Evolutionary conservation across 2,888 invertebrate species (phyloP).

Genomic region (Acheta domesticus): DNA sequence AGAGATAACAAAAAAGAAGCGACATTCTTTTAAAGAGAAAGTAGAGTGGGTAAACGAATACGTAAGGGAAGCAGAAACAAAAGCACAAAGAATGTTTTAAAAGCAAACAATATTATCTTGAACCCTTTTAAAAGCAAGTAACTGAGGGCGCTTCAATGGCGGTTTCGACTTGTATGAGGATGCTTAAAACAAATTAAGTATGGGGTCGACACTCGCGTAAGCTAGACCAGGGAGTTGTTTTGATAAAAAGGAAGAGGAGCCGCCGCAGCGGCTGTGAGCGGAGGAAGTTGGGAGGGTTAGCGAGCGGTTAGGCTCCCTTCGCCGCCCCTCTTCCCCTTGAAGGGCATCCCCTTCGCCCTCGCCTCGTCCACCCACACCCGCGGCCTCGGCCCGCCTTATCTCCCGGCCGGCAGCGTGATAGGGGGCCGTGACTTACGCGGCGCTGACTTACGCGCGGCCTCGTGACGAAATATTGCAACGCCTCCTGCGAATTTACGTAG

Average conservation of each 20-base stretch:
- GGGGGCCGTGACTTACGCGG: too few species aligned
- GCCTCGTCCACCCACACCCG: too few species aligned
- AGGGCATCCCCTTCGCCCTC: too few species aligned
- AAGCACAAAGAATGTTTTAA: constrained; percentile 35
- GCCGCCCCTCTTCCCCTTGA: too few species aligned
- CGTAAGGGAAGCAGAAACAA: constrained; percentile 25
- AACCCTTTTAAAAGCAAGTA: constrained; percentile 29
- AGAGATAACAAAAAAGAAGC: constrained; percentile 30
- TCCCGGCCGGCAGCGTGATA: too few species aligned
- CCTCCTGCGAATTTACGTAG: too few species aligned
- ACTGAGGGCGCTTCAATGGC: constrained; percentile 19
- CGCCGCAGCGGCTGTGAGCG: neutral
- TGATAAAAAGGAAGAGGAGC: neutral
- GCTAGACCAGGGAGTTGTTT: neutral
- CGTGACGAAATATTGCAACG: too few species aligned
- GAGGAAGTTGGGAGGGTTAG: neutral
- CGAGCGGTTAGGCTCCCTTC: neutral
- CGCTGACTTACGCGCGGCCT: too few species aligned
- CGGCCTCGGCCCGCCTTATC: too few species aligned
- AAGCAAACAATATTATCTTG: constrained; percentile 35
- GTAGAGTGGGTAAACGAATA: constrained; percentile 31
- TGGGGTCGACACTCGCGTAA: constrained; percentile 2
- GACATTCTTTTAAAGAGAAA: constrained; percentile 30
- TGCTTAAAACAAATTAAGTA: constrained; percentile 28
- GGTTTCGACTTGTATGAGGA: neutral